Conservation (phyloP, 2,888 invertebrate species). For the Hylaea fasciaria region DNA sequence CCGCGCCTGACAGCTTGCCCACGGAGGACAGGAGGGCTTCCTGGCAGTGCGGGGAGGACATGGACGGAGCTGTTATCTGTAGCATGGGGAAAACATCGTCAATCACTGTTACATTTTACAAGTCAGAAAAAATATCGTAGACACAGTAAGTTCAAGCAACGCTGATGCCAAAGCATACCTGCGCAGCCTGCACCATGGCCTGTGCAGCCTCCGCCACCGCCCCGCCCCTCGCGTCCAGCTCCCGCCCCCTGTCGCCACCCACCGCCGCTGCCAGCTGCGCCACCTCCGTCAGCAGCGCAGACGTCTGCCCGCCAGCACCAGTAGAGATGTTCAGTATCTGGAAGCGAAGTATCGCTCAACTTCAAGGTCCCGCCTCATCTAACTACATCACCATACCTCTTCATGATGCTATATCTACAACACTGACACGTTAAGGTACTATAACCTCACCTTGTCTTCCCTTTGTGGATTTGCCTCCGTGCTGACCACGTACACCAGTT, state of each 20-base stretch:
- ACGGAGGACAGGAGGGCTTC: slow-evolving; percentile 47
- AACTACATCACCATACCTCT: too few relatives aligned
- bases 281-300: slow-evolving; percentile 50
- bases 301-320: slow-evolving; percentile 50
- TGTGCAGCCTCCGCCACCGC: slow-evolving; percentile 52
- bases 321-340: slow-evolving; percentile 54
- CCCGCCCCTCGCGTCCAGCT: slow-evolving; percentile 45
- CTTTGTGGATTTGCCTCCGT: slow-evolving; percentile 27
- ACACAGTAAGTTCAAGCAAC: background rate
- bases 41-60: slow-evolving; percentile 41
- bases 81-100: slow-evolving; percentile 29
- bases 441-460: too few relatives aligned
- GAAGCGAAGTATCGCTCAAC: background rate
- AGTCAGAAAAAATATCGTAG: background rate
- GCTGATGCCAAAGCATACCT: slow-evolving; percentile 44
- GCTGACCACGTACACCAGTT: slow-evolving; percentile 41
- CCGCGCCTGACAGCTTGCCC: slow-evolving; percentile 41
- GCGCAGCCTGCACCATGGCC: slow-evolving; percentile 51
- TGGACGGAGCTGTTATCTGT: slow-evolving; percentile 54
- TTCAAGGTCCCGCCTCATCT: too few relatives aligned
- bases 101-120: background rate
- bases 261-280: slow-evolving; percentile 47
- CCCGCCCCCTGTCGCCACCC: slow-evolving; percentile 42
- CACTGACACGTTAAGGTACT: too few relatives aligned
- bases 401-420: too few relatives aligned